Evolutionary conservation across 2,113 vertebrate genomes (phyloP).

Genomic region (Diglossa brunneiventris): DNA sequence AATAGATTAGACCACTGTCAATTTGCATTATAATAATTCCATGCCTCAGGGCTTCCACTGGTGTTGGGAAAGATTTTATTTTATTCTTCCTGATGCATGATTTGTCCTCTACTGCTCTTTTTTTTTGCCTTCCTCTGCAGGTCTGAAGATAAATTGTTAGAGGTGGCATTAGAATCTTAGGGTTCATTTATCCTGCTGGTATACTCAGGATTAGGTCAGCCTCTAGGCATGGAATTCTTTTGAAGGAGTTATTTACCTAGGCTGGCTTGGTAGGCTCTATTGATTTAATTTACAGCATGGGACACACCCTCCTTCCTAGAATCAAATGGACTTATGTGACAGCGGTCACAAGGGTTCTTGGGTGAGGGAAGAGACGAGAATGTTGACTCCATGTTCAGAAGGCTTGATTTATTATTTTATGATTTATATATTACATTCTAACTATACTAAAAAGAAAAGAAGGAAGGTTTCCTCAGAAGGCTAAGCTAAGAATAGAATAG

Average conservation of each 20-base stretch:
- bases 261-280: background rate
- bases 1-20: constrained; percentile 31
- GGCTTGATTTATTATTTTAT: too few species aligned
- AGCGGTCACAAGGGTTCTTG: too few species aligned
- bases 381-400: too few species aligned
- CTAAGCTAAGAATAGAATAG: too few species aligned
- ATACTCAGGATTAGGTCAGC: background rate
- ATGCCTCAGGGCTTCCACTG: constrained; percentile 30
- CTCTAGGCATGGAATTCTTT: background rate
- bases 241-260: background rate
- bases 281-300: background rate
- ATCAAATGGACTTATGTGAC: background rate
- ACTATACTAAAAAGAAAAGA: too few species aligned
- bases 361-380: too few species aligned
- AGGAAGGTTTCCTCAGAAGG: too few species aligned
- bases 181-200: background rate
- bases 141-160: background rate
- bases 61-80: constrained; percentile 6
- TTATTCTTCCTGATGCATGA: background rate
- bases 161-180: background rate
- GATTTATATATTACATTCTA: too few species aligned
- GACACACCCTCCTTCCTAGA: background rate
- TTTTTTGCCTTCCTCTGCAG: background rate
- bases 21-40: constrained; percentile 39
- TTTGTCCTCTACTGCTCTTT: background rate